Conservation (phyloP, 2,888 invertebrate species). For the Molanna angustata region DNA sequence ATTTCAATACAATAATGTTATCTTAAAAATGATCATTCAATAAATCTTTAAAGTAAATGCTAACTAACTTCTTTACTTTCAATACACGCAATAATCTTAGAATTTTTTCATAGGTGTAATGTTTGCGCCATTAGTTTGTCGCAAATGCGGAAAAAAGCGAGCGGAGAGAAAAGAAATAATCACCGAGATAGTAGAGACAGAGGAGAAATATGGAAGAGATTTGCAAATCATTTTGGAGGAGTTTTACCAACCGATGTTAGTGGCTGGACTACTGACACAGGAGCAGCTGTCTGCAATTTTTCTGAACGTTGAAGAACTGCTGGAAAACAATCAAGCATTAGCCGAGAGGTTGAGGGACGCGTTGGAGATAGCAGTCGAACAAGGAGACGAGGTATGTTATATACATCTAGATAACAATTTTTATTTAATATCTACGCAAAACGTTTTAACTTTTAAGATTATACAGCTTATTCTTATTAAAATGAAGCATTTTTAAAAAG, state of each 20-base stretch:
- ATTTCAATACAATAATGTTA: no score
- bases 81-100: not conserved
- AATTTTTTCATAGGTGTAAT: slow-evolving; percentile 55
- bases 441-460: not conserved
- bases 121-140: slow-evolving; percentile 78
- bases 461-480: not conserved
- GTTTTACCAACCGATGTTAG: slow-evolving; percentile 89
- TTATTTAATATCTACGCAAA: not conserved
- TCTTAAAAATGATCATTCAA: no score
- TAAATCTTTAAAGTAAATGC: no score
- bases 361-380: slow-evolving; percentile 80
- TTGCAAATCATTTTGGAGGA: slow-evolving; percentile 90
- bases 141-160: slow-evolving; percentile 84
- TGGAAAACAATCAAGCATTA: slow-evolving; percentile 82
- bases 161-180: slow-evolving; percentile 92
- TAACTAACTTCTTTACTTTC: no score
- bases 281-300: slow-evolving; percentile 92
- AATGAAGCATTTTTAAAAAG: not conserved
- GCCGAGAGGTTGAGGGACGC: slow-evolving; percentile 84
- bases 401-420: not conserved
- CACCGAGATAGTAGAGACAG: slow-evolving; percentile 93
- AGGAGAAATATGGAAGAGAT: slow-evolving; percentile 92
- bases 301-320: slow-evolving; percentile 87
- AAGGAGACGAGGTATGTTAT: slow-evolving; percentile 63
- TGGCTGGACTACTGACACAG: slow-evolving; percentile 85